These are phyloP conservation scores for Rhincodon typus DNA, from an alignment of 2,797 vertebrate species.

Conservation along the genomic window DNA sequence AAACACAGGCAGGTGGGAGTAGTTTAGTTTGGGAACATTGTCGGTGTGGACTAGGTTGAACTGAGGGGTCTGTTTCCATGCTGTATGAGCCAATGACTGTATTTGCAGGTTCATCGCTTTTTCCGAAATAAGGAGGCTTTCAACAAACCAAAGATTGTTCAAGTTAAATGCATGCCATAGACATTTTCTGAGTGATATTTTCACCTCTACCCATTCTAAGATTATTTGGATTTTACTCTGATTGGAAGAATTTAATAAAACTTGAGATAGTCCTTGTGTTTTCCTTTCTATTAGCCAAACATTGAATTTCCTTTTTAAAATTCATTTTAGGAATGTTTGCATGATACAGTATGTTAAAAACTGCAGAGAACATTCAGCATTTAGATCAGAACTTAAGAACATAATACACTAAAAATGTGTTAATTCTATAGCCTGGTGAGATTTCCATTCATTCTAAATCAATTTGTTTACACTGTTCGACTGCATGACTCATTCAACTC, in stretches of 20 bases:
- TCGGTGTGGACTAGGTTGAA: too few relatives aligned
- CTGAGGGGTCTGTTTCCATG: too few relatives aligned
- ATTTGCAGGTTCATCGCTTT: not conserved
- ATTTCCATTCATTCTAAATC: constrained; percentile 14
- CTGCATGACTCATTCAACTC: not conserved
- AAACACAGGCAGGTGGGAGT: too few relatives aligned
- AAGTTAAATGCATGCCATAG: not conserved
- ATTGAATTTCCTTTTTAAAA: not conserved
- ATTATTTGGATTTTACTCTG: not conserved
- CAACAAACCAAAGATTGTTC: not conserved
- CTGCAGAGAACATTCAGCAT: not conserved
- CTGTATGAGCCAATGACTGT: too few relatives aligned
- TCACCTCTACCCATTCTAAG: too few relatives aligned
- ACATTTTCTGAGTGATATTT: not conserved
- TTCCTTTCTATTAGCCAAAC: not conserved
- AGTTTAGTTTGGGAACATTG: too few relatives aligned
- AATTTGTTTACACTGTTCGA: not conserved
- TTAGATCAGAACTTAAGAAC: not conserved
- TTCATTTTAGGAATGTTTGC: not conserved
- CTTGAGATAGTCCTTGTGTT: not conserved
- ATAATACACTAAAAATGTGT: not conserved
- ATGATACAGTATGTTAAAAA: not conserved
- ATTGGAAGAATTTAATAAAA: not conserved
- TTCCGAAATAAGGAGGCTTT: not conserved
- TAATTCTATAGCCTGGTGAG: not conserved